Evolutionary conservation across 2,797 vertebrate genomes (phyloP).

Genomic region (Aulostomus chinensis): DNA sequence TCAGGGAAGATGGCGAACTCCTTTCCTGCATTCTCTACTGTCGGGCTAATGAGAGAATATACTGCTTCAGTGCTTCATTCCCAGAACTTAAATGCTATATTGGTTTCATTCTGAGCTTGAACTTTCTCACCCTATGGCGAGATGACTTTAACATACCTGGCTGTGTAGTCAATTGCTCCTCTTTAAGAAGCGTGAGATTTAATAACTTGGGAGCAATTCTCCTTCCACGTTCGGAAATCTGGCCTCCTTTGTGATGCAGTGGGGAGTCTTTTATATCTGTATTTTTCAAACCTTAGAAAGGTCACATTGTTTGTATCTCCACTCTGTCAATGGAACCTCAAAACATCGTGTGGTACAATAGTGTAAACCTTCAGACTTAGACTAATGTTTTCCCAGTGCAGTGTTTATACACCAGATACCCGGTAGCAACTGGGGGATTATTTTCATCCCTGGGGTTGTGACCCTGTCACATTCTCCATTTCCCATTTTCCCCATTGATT

Average conservation of each 20-base stretch:
- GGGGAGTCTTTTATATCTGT: neutral
- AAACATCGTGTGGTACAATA: slow-evolving; percentile 39
- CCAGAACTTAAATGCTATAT: slow-evolving; percentile 53
- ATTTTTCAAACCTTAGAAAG: neutral
- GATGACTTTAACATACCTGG: slow-evolving; percentile 69
- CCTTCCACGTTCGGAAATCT: slow-evolving; percentile 21
- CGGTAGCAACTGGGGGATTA: slow-evolving; percentile 71
- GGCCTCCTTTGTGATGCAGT: too few relatives aligned
- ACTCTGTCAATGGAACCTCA: slow-evolving; percentile 34
- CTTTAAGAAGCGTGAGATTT: slow-evolving; percentile 56
- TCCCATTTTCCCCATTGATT: slow-evolving; percentile 69
- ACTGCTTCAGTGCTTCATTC: slow-evolving; percentile 35
- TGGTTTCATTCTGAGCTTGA: slow-evolving; percentile 58
- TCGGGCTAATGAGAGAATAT: slow-evolving; percentile 52
- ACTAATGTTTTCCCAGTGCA: slow-evolving; percentile 74
- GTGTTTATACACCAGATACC: slow-evolving; percentile 72
- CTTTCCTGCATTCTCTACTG: slow-evolving; percentile 49
- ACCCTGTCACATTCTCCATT: slow-evolving; percentile 72
- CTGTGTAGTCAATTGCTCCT: slow-evolving; percentile 32
- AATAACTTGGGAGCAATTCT: slow-evolving; percentile 41
- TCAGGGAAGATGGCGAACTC: slow-evolving; percentile 56
- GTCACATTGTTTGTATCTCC: slow-evolving; percentile 18
- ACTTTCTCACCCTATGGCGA: slow-evolving; percentile 59
- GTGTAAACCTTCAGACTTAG: slow-evolving; percentile 68
- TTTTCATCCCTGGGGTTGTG: slow-evolving; percentile 65